Evolutionary conservation across 2,888 invertebrate genomes (phyloP), one percentile per base, ranked within the genome.

Genomic region (Cheilosia soror): DNA sequence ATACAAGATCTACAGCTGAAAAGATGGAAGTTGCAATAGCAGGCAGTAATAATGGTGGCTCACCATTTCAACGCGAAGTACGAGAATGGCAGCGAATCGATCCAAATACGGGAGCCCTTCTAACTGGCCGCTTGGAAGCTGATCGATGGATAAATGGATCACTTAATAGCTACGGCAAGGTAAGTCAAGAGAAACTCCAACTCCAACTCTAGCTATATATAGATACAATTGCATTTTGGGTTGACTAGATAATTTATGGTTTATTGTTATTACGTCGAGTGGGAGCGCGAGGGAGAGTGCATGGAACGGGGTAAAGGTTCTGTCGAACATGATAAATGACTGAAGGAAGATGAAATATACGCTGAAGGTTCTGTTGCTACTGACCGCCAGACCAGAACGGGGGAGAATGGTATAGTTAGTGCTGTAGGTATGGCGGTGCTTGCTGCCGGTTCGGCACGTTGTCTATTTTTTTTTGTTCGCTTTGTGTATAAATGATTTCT

Each of bases 61-160:
- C 92, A 83, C 92, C 92, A 83, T 92, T 92, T 89, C 92, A 92
- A 87, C 91, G 92, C 29, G 92, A 92, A 88, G 92, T 92, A 89
- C 92, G 92, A 89, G 92, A 92, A 90, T 92, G 92, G 92, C 92
- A 92, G 88, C 91, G 91, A 89, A 90, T 92, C 89, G 92, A 92
- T 91, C 91, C 92, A 89, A 90, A 92, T 90, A 92, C 92, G 87
- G 92, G 92, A 87, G 92, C 92, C 80, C 89, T 92, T 88, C 88
- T 92, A 88, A 92, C 90, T 88, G 92, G 92, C 77, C 92, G 92
- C 86, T 89, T 92, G 88, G 92, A 92, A 89, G 92, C 92, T 87
- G 92, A 92, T 91, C 92, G 92, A 89, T 92, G 92, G 92, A 91
- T 92, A 89, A 92, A 91, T 90, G 92, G 92, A 88, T 91, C 92